phyloP scores from a whole-genome alignment of 2,888 invertebrate genomes.

The Suillia variegata region DNA sequence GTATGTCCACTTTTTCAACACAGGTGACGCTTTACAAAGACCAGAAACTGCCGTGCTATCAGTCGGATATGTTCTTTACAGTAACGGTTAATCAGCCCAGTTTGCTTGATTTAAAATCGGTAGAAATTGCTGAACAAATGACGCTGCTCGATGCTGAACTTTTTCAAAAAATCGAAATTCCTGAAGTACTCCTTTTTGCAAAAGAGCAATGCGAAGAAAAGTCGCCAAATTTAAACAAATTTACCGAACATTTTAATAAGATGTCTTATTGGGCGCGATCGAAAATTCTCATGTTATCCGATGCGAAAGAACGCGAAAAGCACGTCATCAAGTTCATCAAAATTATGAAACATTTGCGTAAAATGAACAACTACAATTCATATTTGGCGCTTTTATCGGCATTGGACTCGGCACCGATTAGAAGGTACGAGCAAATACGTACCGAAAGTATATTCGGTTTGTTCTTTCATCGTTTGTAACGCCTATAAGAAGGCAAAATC shows the following conservation, averaged over 20 bases:
- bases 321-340: slow-evolving; percentile 95
- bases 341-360: slow-evolving; percentile 96
- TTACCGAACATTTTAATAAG: slow-evolving; percentile 99
- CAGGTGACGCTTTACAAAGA: slow-evolving; percentile 56
- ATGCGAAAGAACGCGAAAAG: slow-evolving; percentile 94
- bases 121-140: slow-evolving; percentile 97
- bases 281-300: slow-evolving; percentile 86
- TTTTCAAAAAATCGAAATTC: slow-evolving; percentile 95
- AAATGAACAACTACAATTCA: slow-evolving; percentile 98
- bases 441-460: too few species aligned
- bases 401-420: slow-evolving; percentile 91
- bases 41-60: slow-evolving; percentile 55
- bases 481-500: too few species aligned
- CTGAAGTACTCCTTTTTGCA: slow-evolving; percentile 96
- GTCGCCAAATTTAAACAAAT: slow-evolving; percentile 93
- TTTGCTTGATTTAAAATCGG: slow-evolving; percentile 90
- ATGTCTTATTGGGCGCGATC: slow-evolving; percentile 99
- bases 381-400: slow-evolving; percentile 96
- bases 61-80: slow-evolving; percentile 37
- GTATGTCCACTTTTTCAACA: too few species aligned
- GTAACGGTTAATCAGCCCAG: slow-evolving; percentile 68
- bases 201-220: slow-evolving; percentile 96
- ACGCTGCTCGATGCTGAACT: slow-evolving; percentile 93
- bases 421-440: slow-evolving; percentile 45
- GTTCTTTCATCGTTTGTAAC: too few species aligned